Percentiles rank a stretch among this genome's conserved stretches.
Evolutionary conservation across 2,888 invertebrate genomes (phyloP).

Genomic region (Chalcis sispes): DNA sequence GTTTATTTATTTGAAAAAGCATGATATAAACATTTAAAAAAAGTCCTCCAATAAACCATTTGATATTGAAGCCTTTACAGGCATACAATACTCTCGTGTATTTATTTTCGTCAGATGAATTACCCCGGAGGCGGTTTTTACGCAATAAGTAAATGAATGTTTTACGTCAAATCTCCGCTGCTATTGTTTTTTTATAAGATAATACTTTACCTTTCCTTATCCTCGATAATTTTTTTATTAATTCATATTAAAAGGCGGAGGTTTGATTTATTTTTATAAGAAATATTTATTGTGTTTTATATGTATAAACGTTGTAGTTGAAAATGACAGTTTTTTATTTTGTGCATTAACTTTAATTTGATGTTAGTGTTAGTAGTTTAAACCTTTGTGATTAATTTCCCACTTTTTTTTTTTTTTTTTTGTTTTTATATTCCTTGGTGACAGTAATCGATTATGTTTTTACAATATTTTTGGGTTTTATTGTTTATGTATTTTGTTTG

Average conservation of each 20-base stretch:
- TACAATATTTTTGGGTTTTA: background rate
- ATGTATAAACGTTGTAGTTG: constrained; percentile 20
- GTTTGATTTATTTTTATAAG: constrained; percentile 17
- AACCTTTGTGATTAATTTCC: constrained; percentile 59
- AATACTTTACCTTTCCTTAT: background rate
- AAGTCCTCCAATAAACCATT: constrained; percentile 72
- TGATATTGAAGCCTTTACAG: constrained; percentile 66
- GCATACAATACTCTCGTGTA: constrained; percentile 69
- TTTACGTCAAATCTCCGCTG: constrained; percentile 20
- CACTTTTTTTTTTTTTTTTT: constrained; percentile 15
- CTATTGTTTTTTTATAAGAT: background rate
- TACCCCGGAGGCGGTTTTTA: constrained; percentile 29
- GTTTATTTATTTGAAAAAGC: constrained; percentile 61
- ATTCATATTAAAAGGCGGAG: constrained; percentile 9
- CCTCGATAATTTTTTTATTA: background rate
- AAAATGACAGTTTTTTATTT: constrained; percentile 13
- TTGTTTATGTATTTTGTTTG: constrained; percentile 3
- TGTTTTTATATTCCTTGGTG: no score
- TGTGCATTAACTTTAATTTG: constrained; percentile 44
- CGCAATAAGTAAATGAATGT: constrained; percentile 23
- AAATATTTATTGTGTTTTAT: constrained; percentile 13
- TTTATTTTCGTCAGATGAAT: constrained; percentile 63
- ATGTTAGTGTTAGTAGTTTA: constrained; percentile 27
- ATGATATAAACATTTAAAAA: constrained; percentile 71
- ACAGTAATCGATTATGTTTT: constrained; percentile 10